phyloP scores from a whole-genome alignment of 2,888 invertebrate genomes.

The Rhaphigaster nebulosa region DNA sequence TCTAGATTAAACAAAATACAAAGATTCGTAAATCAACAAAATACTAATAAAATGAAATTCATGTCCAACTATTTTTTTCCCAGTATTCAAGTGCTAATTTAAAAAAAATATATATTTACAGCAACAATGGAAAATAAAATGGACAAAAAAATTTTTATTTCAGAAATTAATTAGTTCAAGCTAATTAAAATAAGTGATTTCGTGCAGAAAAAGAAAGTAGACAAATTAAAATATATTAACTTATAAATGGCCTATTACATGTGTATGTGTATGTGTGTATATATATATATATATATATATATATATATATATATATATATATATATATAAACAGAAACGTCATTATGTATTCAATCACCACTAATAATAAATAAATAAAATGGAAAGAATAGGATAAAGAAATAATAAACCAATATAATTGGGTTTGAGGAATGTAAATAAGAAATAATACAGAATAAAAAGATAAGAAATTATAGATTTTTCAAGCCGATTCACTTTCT shows the following conservation, averaged over 20 bases:
- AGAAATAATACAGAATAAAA: constrained; percentile 27
- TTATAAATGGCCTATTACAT: neutral
- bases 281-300: neutral
- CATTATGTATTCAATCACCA: constrained; percentile 11
- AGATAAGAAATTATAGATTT: constrained; percentile 45
- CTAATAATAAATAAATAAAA: constrained; percentile 19
- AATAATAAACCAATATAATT: constrained; percentile 1
- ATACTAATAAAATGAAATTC: neutral
- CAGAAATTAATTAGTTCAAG: constrained; percentile 39
- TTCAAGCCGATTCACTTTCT: constrained; percentile 54
- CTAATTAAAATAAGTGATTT: constrained; percentile 4
- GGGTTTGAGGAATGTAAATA: constrained; percentile 11
- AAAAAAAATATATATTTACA: neutral
- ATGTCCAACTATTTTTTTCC: neutral
- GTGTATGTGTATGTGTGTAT: neutral
- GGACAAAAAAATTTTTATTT: neutral
- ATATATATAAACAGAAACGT: neutral
- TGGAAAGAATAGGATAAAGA: neutral
- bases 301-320: neutral
- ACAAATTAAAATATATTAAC: neutral
- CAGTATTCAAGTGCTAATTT: neutral
- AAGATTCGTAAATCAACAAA: neutral
- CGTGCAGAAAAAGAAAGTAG: constrained; percentile 33
- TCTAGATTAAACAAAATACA: neutral
- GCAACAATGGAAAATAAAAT: neutral